Evolutionary conservation across 1,140 invertebrate genomes (phyloP).

Genomic region (Diploscapter pachys): DNA sequence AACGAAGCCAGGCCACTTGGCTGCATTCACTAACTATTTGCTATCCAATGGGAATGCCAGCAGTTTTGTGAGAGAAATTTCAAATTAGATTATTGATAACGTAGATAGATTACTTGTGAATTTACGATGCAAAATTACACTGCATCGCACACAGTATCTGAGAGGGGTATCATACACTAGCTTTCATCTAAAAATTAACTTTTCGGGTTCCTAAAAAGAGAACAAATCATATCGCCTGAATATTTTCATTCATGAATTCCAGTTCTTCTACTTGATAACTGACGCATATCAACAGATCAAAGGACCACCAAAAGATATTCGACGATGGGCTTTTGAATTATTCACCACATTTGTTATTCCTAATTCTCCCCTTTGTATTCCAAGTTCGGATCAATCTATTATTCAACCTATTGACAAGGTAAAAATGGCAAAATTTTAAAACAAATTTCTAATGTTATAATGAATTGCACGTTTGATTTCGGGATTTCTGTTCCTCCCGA

Average conservation of each 20-base stretch:
- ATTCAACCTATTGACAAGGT: slow-evolving; percentile 50
- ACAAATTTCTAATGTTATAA: too few species aligned
- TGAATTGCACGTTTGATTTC: too few species aligned
- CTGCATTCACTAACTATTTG: slow-evolving; percentile 83
- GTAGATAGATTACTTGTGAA: background rate
- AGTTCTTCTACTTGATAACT: slow-evolving; percentile 84
- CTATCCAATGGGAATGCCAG: slow-evolving; percentile 77
- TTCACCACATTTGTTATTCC: slow-evolving; percentile 90
- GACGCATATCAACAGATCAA: slow-evolving; percentile 73
- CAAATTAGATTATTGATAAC: background rate
- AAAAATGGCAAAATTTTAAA: background rate
- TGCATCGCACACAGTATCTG: background rate
- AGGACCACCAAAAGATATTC: slow-evolving; percentile 74
- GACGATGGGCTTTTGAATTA: slow-evolving; percentile 95
- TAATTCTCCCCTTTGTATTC: slow-evolving; percentile 73
- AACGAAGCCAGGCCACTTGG: slow-evolving; percentile 74
- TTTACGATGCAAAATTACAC: background rate
- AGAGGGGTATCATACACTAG: too few species aligned
- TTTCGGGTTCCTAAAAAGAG: too few species aligned
- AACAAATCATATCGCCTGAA: too few species aligned
- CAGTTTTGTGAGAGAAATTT: slow-evolving; percentile 54
- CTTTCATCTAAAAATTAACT: too few species aligned
- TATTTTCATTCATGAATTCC: background rate
- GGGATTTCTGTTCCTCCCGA: too few species aligned
- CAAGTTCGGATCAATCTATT: slow-evolving; percentile 50